Evolutionary conservation across 2,797 vertebrate species (phyloP).

Genomic region (Hippocampus kuda): DNA sequence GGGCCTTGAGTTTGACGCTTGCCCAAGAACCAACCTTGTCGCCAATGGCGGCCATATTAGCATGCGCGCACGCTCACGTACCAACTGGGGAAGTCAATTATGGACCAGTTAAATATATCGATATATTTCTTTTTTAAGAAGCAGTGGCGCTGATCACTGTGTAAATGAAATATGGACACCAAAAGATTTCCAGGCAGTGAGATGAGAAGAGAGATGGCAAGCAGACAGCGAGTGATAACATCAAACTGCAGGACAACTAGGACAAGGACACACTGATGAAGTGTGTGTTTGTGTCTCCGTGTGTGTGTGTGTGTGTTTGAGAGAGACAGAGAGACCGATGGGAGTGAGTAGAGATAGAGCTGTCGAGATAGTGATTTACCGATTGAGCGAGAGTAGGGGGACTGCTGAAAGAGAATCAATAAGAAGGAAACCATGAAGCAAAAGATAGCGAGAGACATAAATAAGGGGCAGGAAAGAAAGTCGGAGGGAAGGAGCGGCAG

Average conservation of each 20-base stretch:
- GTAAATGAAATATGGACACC: slow-evolving; percentile 1
- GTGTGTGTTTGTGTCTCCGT: slow-evolving; percentile 6
- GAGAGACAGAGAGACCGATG: slow-evolving; percentile 10
- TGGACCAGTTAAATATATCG: background rate
- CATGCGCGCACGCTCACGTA: background rate
- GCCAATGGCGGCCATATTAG: background rate
- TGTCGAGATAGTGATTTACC: slow-evolving; percentile 54
- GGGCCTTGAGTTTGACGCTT: slow-evolving; percentile 1
- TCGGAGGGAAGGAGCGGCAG: background rate
- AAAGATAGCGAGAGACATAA: slow-evolving; percentile 16
- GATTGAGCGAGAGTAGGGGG: slow-evolving; percentile 32
- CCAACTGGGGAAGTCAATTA: background rate
- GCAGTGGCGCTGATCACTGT: background rate
- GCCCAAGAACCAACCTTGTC: background rate
- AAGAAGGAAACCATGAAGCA: slow-evolving; percentile 43
- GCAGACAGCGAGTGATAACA: slow-evolving; percentile 34
- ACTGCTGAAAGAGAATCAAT: slow-evolving; percentile 52
- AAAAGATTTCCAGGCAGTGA: background rate
- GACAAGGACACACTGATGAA: slow-evolving; percentile 45
- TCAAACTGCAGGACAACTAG: slow-evolving; percentile 42
- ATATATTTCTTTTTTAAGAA: background rate
- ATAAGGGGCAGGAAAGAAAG: slow-evolving; percentile 1
- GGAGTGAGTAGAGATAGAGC: slow-evolving; percentile 52
- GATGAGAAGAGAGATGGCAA: slow-evolving; percentile 16
- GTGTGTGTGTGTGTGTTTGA: slow-evolving; percentile 9